Evolutionary conservation across 2,888 invertebrate species (phyloP).

Genomic region (Microctonus brassicae): DNA sequence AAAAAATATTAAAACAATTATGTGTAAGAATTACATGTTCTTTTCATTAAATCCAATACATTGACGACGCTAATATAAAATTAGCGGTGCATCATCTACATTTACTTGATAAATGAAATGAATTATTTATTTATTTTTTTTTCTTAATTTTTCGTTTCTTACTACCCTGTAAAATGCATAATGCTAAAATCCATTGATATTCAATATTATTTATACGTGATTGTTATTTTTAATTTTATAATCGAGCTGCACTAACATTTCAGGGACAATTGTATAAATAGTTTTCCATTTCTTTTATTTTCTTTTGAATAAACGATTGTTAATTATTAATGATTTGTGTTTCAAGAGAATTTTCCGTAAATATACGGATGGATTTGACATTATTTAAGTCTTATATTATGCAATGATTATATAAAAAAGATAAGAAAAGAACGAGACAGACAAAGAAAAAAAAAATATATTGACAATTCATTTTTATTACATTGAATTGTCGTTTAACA

Average conservation of each 20-base stretch:
- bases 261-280: constrained; percentile 53
- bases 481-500: constrained; percentile 25
- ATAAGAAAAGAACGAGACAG: constrained; percentile 23
- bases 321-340: constrained; percentile 10
- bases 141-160: constrained; percentile 46
- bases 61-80: constrained; percentile 54
- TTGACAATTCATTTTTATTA: constrained; percentile 19
- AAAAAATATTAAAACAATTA: constrained; percentile 51
- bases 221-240: constrained; percentile 48
- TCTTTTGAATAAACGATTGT: constrained; percentile 15
- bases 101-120: constrained; percentile 36
- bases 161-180: constrained; percentile 67
- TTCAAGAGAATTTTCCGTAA: constrained; percentile 4
- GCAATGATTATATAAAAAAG: constrained; percentile 11
- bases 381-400: constrained; percentile 23
- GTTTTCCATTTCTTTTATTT: constrained; percentile 22
- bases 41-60: constrained; percentile 64
- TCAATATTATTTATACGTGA: constrained; percentile 53
- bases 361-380: neutral
- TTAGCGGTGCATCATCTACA: constrained; percentile 44
- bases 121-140: constrained; percentile 53
- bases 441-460: constrained; percentile 10
- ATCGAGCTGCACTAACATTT: constrained; percentile 54
- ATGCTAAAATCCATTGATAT: constrained; percentile 61
- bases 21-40: constrained; percentile 65